Percentiles rank a stretch among this genome's conserved stretches.
Conservation (phyloP, 2,797 vertebrate genomes). For the Danionella dracula region DNA sequence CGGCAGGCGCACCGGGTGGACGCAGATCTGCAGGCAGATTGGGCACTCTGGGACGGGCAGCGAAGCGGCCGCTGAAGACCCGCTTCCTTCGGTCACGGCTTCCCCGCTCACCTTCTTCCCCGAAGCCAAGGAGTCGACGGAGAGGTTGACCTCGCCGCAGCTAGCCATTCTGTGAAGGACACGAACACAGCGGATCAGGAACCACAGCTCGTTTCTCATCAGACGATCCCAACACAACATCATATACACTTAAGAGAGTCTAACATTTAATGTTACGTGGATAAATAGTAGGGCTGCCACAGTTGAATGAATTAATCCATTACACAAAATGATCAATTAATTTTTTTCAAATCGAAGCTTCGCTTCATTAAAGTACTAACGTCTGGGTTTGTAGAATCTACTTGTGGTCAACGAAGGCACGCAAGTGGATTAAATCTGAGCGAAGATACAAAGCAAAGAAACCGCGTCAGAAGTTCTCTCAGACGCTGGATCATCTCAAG, state of each 20-base stretch:
- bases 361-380: too few species aligned
- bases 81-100: slow-evolving; percentile 40
- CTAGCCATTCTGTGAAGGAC: slow-evolving; percentile 80
- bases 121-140: slow-evolving; percentile 74
- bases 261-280: not conserved
- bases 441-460: too few species aligned
- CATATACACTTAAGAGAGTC: not conserved
- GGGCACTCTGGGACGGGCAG: slow-evolving; percentile 85
- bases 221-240: not conserved
- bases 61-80: slow-evolving; percentile 74
- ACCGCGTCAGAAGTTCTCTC: too few species aligned
- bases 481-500: too few species aligned
- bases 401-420: too few species aligned
- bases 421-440: too few species aligned
- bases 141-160: slow-evolving; percentile 81
- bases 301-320: too few species aligned
- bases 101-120: slow-evolving; percentile 71
- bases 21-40: slow-evolving; percentile 92
- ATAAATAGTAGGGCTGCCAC: too few species aligned
- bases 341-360: too few species aligned
- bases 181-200: not conserved
- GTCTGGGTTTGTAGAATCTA: too few species aligned
- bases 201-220: too few species aligned
- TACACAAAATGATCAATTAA: too few species aligned
- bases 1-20: slow-evolving; percentile 90